These are phyloP conservation scores for Halictus quadricinctus DNA, from an alignment of 2,888 invertebrate species.

Conservation along the genomic window DNA sequence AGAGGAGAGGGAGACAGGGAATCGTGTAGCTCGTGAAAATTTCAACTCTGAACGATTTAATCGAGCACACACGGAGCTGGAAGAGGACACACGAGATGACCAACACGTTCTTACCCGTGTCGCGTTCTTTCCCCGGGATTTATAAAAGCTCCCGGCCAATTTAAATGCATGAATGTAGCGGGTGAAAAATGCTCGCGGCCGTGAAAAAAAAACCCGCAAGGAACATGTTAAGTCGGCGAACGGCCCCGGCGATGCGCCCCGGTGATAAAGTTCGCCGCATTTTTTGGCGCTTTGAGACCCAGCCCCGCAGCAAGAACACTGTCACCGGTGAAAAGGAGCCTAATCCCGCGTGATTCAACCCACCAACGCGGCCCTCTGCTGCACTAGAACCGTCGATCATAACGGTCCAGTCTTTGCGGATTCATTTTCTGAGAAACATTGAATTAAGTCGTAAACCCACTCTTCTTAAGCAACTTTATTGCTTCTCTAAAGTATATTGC, in stretches of 20 bases:
- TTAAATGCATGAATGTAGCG: conserved; percentile 46
- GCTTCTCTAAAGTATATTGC: no score
- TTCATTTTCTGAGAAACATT: no score
- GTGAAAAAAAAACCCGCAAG: conserved; percentile 33
- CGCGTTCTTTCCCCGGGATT: conserved; percentile 36
- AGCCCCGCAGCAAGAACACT: conserved; percentile 3
- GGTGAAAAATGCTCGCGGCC: conserved; percentile 34
- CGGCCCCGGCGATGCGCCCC: conserved; percentile 23
- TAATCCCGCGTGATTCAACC: conserved; percentile 15
- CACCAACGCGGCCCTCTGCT: neutral
- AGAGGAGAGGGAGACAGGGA: neutral
- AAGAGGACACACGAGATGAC: conserved; percentile 14
- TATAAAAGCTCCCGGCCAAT: conserved; percentile 34
- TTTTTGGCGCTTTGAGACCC: conserved; percentile 27
- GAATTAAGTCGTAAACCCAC: no score
- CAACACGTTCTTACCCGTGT: neutral
- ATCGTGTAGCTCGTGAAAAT: conserved; percentile 33
- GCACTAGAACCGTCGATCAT: neutral
- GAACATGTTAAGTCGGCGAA: conserved; percentile 36
- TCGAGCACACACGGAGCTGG: conserved; percentile 29
- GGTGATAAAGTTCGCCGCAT: conserved; percentile 41
- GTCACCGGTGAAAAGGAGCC: conserved; percentile 31
- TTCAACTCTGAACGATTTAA: conserved; percentile 51
- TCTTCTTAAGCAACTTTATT: no score
- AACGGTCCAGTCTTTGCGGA: no score